Base-by-base conservation (phyloP, 2,113 vertebrate species). In the Lycaon pictus region DNA sequence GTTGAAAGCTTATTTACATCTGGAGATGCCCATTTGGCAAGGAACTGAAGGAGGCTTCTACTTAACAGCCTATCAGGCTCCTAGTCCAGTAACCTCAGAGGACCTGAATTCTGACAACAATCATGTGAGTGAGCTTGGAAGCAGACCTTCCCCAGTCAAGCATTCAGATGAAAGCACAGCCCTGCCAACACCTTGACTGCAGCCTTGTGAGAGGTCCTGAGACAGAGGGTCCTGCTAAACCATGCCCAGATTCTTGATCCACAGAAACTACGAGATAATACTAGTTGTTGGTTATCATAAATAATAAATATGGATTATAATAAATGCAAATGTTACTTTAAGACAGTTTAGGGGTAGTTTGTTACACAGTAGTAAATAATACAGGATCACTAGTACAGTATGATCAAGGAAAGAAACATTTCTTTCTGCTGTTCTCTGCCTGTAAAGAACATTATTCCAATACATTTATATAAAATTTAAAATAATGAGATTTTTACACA, bases 361-460 rank as follows among this genome's bases (percentile, higher is more conserved):
- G 32, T 93, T 85, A 76, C 7, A 63, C 2, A 89, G 16, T 55
- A 92, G 67, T 86, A 67, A 65, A 90, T 74, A 95, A 89, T 85
- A 79, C 6, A 91, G 23, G 76, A 85, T 91, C 72, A 79, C 22
- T 87, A n/a, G 58, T 71, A 51, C 25, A 3, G 22, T 56, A 32
- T 62, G 15, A 85, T 63, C 67, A 87, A 95, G 71, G 51, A 83
- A 95, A n/a, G 20, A 95, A 82, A 62, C n/a, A 90, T 87, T 77
- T 90, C 23, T 88, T 93, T 96, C 60, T 79, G 62, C 27, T 82
- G 16, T 85, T 94, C 56, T 93, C 37, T 93, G 72, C 62, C 82
- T 63, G 2, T 95, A 37, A 71, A 96, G 67, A 93, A 84, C 11
- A 65, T 87, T 84, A 87, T 90, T 95, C 58, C 65, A 86, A 37